Evolutionary conservation across 1,140 invertebrate species (phyloP).

Genomic region (Drepana arcuata): DNA sequence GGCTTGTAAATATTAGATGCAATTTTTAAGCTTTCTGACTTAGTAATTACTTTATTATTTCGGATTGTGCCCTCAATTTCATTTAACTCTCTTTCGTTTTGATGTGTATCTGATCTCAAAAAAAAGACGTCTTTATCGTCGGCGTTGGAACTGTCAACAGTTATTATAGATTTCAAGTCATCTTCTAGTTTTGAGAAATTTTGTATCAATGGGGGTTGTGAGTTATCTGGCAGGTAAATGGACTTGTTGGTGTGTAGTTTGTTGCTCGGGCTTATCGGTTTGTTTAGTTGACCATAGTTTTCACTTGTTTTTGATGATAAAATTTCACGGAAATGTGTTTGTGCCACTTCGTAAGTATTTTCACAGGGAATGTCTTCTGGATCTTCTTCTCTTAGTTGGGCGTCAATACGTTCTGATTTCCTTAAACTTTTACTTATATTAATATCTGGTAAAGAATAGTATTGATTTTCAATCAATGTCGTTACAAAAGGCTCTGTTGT

Average conservation of each 20-base stretch:
- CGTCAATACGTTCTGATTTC: conserved; percentile 78
- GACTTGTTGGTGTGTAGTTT: conserved; percentile 18
- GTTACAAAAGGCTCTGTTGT: conserved; percentile 69
- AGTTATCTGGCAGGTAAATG: conserved; percentile 29
- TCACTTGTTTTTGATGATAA: conserved; percentile 38
- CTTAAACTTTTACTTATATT: conserved; percentile 77
- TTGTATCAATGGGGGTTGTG: conserved; percentile 38
- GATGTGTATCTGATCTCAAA: conserved; percentile 48
- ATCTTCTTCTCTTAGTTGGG: conserved; percentile 73
- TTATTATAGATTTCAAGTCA: conserved; percentile 62
- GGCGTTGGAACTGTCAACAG: conserved; percentile 52
- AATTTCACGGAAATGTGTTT: conserved; percentile 53
- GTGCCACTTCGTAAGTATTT: conserved; percentile 58
- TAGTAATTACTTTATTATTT: conserved; percentile 61
- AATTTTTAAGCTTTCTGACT: conserved; percentile 56
- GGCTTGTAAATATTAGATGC: conserved; percentile 29
- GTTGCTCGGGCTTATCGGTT: conserved; percentile 25
- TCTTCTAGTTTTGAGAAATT: conserved; percentile 55
- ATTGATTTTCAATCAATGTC: conserved; percentile 76
- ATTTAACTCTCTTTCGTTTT: conserved; percentile 67
- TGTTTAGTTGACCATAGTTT: conserved; percentile 59
- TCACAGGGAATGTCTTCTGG: conserved; percentile 56
- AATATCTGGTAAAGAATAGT: conserved; percentile 78
- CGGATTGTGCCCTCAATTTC: conserved; percentile 66
- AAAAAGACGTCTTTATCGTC: conserved; percentile 43